A percentile compares a stretch with the other conserved stretches of the same genome.
phyloP scores from a whole-genome alignment of 1,140 invertebrate genomes.

The Macrosteles quadrilineatus region DNA sequence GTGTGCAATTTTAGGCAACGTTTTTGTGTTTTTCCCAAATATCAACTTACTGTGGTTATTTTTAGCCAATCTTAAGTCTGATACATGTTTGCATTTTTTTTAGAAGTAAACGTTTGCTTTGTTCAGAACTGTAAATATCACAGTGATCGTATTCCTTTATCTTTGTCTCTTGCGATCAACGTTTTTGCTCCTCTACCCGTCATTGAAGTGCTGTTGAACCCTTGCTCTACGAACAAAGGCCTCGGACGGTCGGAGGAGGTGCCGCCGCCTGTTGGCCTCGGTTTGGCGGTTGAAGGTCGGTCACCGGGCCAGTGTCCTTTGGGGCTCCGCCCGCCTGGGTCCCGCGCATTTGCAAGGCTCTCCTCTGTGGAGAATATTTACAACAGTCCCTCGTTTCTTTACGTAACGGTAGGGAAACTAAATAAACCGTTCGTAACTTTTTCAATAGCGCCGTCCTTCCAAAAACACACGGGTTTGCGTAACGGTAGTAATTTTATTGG shows the following conservation, averaged over 20 bases:
- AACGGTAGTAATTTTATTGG: background rate
- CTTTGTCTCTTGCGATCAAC: too few relatives aligned
- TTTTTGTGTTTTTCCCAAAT: too few relatives aligned
- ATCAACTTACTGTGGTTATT: too few relatives aligned
- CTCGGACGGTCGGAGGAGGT: background rate
- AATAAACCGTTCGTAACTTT: background rate
- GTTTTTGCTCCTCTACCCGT: too few relatives aligned
- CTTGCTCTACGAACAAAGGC: background rate
- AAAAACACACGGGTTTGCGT: background rate
- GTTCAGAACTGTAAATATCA: too few relatives aligned
- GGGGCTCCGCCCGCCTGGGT: background rate
- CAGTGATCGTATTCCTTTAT: too few relatives aligned
- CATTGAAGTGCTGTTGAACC: too few relatives aligned
- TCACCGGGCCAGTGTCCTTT: constrained; percentile 12
- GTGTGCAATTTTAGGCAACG: too few relatives aligned
- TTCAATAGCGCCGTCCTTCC: too few relatives aligned
- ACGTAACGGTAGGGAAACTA: background rate
- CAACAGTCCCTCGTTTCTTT: background rate
- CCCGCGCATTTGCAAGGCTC: background rate
- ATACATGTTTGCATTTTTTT: too few relatives aligned
- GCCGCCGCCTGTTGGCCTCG: background rate
- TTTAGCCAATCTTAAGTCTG: too few relatives aligned
- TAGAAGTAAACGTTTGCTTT: too few relatives aligned
- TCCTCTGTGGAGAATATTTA: background rate
- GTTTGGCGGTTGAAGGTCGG: constrained; percentile 28